Percentiles rank a stretch among this genome's conserved stretches.
phyloP scores from a whole-genome alignment of 64 coral and sea anemone genomes.

The Montipora cactus region DNA sequence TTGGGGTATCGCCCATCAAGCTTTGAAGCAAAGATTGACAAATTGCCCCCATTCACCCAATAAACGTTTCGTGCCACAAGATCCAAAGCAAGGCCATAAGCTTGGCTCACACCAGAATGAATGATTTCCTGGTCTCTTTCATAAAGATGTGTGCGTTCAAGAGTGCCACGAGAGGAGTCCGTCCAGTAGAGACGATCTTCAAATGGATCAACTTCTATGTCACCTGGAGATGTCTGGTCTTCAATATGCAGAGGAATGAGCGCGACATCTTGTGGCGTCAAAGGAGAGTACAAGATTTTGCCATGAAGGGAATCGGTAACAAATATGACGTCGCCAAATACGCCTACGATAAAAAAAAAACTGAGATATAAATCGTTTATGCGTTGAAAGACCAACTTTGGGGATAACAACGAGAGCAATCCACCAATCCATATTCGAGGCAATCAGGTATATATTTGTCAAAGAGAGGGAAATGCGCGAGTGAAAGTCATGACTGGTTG shows the following conservation, averaged over 20 bases:
- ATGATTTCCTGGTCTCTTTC: slow-evolving; percentile 27
- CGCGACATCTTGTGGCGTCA: background rate
- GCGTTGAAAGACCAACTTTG: too few relatives aligned
- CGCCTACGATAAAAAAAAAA: slow-evolving; percentile 8
- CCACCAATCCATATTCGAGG: too few relatives aligned
- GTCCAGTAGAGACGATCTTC: slow-evolving; percentile 58
- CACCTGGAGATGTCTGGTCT: background rate
- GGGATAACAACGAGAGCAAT: too few relatives aligned
- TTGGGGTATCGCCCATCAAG: slow-evolving; percentile 25
- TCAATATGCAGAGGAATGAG: background rate
- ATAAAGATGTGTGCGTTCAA: slow-evolving; percentile 9
- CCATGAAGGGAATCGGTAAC: background rate
- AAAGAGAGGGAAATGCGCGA: too few relatives aligned
- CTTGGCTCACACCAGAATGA: background rate
- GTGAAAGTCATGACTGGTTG: too few relatives aligned
- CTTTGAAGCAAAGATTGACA: slow-evolving; percentile 33
- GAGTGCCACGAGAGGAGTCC: background rate
- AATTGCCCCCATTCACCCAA: background rate
- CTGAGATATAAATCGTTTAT: background rate
- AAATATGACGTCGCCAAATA: slow-evolving; percentile 45
- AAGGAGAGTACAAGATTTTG: slow-evolving; percentile 26
- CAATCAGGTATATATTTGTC: too few relatives aligned
- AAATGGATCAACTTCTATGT: slow-evolving; percentile 54
- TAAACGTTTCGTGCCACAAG: slow-evolving; percentile 55
- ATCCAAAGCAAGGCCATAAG: slow-evolving; percentile 33